A percentile compares a stretch with the other conserved stretches of the same genome.
Evolutionary conservation across 2,797 vertebrate genomes (phyloP).

Genomic region (Xenops minutus): DNA sequence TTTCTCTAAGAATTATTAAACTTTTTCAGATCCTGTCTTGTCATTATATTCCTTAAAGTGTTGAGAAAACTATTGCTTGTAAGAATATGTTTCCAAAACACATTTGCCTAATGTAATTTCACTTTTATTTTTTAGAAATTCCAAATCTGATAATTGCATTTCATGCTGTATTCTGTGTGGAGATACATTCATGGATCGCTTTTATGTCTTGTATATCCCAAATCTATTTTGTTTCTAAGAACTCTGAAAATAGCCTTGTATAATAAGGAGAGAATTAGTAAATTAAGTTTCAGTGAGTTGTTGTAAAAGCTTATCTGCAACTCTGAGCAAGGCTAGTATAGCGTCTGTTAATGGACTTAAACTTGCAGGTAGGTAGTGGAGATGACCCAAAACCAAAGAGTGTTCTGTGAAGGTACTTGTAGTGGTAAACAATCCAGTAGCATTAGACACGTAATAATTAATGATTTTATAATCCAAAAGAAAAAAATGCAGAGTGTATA

Average conservation of each 20-base stretch:
- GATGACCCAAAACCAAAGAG: neutral
- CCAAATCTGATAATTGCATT: neutral
- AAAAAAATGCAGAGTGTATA: neutral
- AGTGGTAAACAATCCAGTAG: neutral
- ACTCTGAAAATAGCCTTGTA: neutral
- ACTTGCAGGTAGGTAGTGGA: neutral
- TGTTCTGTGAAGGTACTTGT: neutral
- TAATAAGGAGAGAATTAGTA: neutral
- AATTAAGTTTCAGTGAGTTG: neutral
- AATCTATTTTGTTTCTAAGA: neutral
- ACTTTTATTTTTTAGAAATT: neutral
- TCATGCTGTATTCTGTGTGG: neutral
- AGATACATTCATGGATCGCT: neutral
- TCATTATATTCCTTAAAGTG: neutral
- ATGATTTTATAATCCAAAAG: neutral
- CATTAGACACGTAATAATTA: neutral
- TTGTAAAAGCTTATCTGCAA: neutral
- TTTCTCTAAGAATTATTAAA: neutral
- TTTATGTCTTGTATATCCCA: neutral
- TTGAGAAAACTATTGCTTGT: neutral
- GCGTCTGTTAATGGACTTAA: neutral
- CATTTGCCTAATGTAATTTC: neutral
- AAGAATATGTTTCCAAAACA: neutral
- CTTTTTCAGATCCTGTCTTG: neutral
- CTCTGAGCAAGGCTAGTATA: neutral